Evolutionary conservation across 2,113 vertebrate species (phyloP).

Genomic region (Lophochroa leadbeateri): DNA sequence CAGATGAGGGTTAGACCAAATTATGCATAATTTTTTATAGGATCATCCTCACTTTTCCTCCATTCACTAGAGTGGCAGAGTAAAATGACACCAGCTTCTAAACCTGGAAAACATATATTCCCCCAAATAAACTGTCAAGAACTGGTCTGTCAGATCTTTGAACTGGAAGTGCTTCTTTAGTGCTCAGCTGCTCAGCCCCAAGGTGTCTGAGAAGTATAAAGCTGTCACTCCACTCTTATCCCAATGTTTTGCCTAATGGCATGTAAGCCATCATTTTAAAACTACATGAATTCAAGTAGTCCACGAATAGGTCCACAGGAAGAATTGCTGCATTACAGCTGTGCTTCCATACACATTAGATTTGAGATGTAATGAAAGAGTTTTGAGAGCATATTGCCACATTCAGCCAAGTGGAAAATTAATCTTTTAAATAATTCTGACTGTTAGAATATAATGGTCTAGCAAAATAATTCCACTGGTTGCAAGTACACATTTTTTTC

Average conservation of each 20-base stretch:
- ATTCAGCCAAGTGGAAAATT: neutral
- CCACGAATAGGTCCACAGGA: neutral
- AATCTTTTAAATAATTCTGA: neutral
- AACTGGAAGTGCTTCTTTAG: neutral
- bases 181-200: neutral
- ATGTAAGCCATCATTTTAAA: neutral
- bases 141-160: neutral
- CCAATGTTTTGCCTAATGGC: constrained; percentile 15
- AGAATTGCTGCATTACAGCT: neutral
- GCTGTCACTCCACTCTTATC: neutral
- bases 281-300: neutral
- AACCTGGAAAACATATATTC: neutral
- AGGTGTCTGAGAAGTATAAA: neutral
- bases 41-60: neutral
- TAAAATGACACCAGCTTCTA: neutral
- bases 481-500: neutral
- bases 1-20: neutral
- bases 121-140: neutral
- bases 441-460: neutral
- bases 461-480: neutral
- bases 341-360: neutral
- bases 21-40: neutral
- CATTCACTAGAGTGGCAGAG: neutral
- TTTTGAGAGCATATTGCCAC: neutral
- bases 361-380: neutral